Base-by-base conservation (phyloP, 2,888 invertebrate species). In the Odontocolon sp. region DNA sequence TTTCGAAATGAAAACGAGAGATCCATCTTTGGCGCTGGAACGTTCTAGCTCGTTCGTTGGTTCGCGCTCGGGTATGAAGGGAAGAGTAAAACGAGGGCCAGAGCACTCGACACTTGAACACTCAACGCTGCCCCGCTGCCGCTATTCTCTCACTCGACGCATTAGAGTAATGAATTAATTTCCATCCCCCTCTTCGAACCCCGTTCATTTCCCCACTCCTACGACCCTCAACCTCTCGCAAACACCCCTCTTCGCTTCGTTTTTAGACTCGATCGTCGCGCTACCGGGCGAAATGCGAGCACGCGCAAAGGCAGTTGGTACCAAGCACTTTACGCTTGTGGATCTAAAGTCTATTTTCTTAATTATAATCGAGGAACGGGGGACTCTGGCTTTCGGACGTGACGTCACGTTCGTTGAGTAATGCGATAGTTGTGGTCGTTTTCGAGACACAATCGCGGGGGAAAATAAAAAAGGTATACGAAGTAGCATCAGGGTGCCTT, bases 101-200 rank as follows among this genome's bases (percentile, higher is more conserved):
- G 87, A 81, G 86, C 84, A 85, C 86, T 87, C 87, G 85, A 86
- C 87, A 87, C 86, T 86, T 86, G 84, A 83, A n/a, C n/a, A n/a
- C n/a, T n/a, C n/a, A n/a, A n/a, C n/a, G n/a, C 9, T 8, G 59
- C 66, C 59, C 54, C 54, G 56, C 66, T 50, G 66, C 64, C 64
- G 52, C 84, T 85, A 85, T 87, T 87, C 85, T 86, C 85, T 84
- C 84, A 84, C 87, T 87, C 85, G 84, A 85, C 86, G 89, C 90
- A 90, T 90, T 90, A 90, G 87, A 86, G 88, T 90, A 90, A 90
- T 90, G 89, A 90, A 90, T 90, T 90, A 89, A 90, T 90, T 90
- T 89, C 85, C 89, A 90, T 87, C 87, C 85, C 83, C 77, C 81
- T 81, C 63, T 61, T 57, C 67, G 50, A n/a, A n/a, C n/a, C 63